Base-by-base conservation (phyloP, 2,113 vertebrate genomes). In the Gracilinanus agilis region DNA sequence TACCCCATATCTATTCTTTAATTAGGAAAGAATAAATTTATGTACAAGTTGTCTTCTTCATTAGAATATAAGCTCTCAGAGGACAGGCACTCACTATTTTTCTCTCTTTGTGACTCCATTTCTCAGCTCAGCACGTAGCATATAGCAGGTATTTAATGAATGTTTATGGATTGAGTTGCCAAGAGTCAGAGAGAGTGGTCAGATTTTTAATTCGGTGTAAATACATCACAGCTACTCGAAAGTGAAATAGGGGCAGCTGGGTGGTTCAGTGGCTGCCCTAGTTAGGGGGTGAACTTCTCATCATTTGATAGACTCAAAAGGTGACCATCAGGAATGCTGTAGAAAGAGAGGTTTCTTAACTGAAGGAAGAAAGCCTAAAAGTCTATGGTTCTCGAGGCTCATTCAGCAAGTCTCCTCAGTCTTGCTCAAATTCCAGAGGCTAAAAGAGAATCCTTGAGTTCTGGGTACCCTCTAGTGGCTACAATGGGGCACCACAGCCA, bases 391-490 rank as follows among this genome's bases (percentile, higher is more conserved):
- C 3, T 93, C 58, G 13, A 44, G 56, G 16, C 12, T n/a, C 16
- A 13, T 1, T 0, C 55, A 58, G 92, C 3, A 2, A 9, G 27
- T 27, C 67, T 40, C 40, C 19, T 53, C 34, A 27, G 24, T 5
- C 49, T 49, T 49, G 5, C 49, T 49, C 49, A 49, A 75, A 83
- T 23, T 21, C 34, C 10, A 0, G 1, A n/a, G 34, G 0, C 16
- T 40, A 40, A 19, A 40, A 83, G 67, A 83, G 34, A 83, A 40
- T 83, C 23, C 7, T 0, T 89, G 95, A 90, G 54, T 67, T 95
- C 67, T 9, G 92, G 29, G 3, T 3, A n/a, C 97, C 96, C 96
- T 94, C 97, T 97, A 92, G 97, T 96, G 97, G 92, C 27, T 1
- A 83, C 0, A 27, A 0, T 0, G 0, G 4, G 67, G 88, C 0